Evolutionary conservation across 2,888 invertebrate species (phyloP), one percentile per base, ranked within the genome.

Genomic region (Cylindroiulus punctatus): DNA sequence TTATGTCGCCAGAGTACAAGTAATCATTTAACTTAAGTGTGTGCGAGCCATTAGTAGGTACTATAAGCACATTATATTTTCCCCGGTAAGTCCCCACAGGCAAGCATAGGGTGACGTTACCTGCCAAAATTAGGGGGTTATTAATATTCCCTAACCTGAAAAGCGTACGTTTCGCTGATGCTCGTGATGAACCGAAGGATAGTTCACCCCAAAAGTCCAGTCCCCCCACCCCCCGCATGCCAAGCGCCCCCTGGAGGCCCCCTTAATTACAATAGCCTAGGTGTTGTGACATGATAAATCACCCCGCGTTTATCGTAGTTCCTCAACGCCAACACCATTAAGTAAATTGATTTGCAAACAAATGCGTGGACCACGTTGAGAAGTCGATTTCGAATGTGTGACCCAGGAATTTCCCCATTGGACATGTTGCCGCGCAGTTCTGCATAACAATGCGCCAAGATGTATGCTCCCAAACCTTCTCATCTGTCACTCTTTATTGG

Each of bases 201-300:
- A 65, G 65, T 65, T 65, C 65, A 65, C 65, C 26, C 65, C 65
- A 44, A 44, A 44, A 44, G 44, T 44, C 12, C 44, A 44, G 44
- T 44, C 4, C 26, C 26, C 65, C 26, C 57, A n/a, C 57, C 57
- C 19, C 57, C 57, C 26, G n/a, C 44, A 44, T 44, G 44, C 26
- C 65, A 26, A 65, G 26, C 65, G 22, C 65, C 65, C 65, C 65
- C 22, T 65, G 65, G 26, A 65, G 65, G 65, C 65, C 65, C 65
- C 65, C 65, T 65, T 65, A 65, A 65, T 65, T 65, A 65, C 65
- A 22, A 22, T 65, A 22, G 65, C 26, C 65, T 22, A 65, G 65
- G 65, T 65, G 65, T 65, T 65, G 65, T 65, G 65, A 65, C 65
- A 65, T 65, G 65, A 65, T 65, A 65, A 65, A 65, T 65, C 65